phyloP scores from a whole-genome alignment of 2,888 invertebrate species.

The Nesidiocoris tenuis region DNA sequence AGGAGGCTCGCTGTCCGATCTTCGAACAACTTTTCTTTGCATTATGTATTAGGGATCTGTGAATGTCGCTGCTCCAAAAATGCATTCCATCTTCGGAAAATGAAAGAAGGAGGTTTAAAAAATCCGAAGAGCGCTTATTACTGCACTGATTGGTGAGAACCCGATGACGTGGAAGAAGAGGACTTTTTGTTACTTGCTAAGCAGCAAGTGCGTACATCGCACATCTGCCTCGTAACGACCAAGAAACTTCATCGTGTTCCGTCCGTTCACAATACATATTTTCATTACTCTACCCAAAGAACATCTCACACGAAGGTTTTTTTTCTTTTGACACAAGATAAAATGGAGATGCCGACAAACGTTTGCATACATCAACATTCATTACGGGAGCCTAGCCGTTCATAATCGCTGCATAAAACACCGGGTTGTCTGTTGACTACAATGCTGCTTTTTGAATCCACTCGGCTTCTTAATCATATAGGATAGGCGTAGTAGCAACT shows the following conservation, averaged over 20 bases:
- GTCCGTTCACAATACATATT: neutral
- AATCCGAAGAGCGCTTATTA: neutral
- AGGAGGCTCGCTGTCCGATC: too few species aligned
- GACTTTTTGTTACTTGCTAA: neutral
- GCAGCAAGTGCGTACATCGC: neutral
- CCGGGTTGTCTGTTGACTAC: neutral
- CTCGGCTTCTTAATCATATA: too few species aligned
- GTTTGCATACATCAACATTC: neutral
- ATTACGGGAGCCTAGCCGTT: neutral
- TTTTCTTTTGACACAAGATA: too few species aligned
- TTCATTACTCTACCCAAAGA: neutral
- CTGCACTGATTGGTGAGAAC: neutral
- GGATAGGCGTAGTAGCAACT: neutral
- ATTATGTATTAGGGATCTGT: neutral
- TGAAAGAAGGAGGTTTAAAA: neutral
- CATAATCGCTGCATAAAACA: neutral
- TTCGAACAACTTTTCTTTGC: too few species aligned
- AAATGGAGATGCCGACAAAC: neutral
- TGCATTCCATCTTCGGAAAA: neutral
- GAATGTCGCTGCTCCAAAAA: neutral
- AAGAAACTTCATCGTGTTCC: too few species aligned
- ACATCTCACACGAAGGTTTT: neutral
- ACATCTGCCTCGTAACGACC: neutral
- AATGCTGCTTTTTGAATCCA: neutral
- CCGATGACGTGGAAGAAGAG: neutral